Evolutionary conservation across 2,797 vertebrate genomes (phyloP).

Genomic region (Hydrophis major): DNA sequence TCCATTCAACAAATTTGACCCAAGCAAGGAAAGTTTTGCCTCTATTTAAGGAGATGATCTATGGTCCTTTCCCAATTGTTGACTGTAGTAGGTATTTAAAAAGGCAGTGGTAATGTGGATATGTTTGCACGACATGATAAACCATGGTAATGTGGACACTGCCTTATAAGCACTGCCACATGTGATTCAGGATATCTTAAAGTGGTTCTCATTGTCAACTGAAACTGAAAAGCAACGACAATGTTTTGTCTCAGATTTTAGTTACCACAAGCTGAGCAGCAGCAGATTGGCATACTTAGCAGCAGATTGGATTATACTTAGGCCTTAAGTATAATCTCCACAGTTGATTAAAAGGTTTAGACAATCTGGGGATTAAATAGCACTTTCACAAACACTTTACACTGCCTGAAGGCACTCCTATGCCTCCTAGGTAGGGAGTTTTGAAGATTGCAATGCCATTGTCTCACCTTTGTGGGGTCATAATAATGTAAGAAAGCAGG

Average conservation of each 20-base stretch:
- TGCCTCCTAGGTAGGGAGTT: background rate
- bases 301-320: background rate
- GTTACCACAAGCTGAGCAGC: background rate
- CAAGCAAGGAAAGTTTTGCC: background rate
- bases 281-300: background rate
- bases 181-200: background rate
- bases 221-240: background rate
- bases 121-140: background rate
- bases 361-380: background rate
- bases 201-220: background rate
- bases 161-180: background rate
- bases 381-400: background rate
- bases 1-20: slow-evolving; percentile 25
- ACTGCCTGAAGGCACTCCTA: background rate
- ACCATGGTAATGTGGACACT: background rate
- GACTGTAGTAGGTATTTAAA: background rate
- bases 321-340: background rate
- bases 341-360: background rate
- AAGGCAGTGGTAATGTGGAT: background rate
- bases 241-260: background rate
- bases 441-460: background rate
- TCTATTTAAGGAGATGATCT: background rate
- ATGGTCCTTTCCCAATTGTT: background rate
- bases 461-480: slow-evolving; percentile 86
- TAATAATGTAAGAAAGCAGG: slow-evolving; percentile 93